Evolutionary conservation across 2,113 vertebrate genomes (phyloP), one percentile per base, ranked within the genome.

Genomic region (Sylvilagus bachmani): DNA sequence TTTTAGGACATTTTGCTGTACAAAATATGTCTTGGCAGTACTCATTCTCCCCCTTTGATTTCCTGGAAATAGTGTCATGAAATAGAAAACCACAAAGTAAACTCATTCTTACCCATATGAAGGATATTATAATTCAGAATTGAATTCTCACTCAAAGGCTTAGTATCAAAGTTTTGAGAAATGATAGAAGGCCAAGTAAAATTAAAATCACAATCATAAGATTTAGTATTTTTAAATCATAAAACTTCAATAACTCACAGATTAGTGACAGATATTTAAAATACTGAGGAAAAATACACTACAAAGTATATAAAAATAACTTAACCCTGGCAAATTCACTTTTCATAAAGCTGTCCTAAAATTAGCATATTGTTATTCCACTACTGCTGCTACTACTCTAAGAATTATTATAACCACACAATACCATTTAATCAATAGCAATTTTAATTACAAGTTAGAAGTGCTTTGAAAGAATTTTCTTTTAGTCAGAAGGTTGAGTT

Each of bases 1-100:
- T 93, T 96, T 92, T 82, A 93, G 73, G 70, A 62, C 51, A 89
- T 85, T 67, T 62, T 95, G 66, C 96, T 94, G 64, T 89, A 13
- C 8, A 58, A 90, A 88, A 82, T 90, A 44, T 49, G 31, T 85
- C 22, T 82, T 96, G 93, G 93, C 82, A 97, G 53, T 92, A 78
- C 16, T 21, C 89, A 89, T 14, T 25, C 36, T 10, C 4, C 89
- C 16, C 33, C 58, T 94, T 16, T 10, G 64, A 89, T 79, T 97
- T 97, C 89, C 91, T 96, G 91, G 61, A 96, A 97, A 96, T 90
- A 94, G 64, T 93, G 83, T 94, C 82, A 91, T 86, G 82, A 95
- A 90, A 82, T 74, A 92, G 36, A 95, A 97, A 96, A 90, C 81
- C 84, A 96, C 89, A 92, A 91, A 90, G 53, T 86, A 64, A 95